A percentile compares a stretch with the other conserved stretches of the same genome.
These are phyloP conservation scores for Rhagoletis zephyria DNA, from an alignment of 1,140 invertebrate genomes.

Conservation along the genomic window DNA sequence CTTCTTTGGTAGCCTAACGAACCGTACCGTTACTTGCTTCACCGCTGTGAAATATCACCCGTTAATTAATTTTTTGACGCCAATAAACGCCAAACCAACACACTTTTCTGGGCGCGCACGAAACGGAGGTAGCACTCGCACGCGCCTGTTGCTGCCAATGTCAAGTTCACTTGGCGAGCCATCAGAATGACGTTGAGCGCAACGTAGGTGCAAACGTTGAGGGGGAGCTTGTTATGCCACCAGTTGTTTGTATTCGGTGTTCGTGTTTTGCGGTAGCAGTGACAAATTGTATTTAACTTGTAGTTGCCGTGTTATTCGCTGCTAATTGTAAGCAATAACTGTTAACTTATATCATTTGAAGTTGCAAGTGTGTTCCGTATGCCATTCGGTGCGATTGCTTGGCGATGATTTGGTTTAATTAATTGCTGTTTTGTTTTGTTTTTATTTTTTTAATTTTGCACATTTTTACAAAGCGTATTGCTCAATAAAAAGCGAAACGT, in stretches of 20 bases:
- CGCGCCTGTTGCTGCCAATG: not conserved
- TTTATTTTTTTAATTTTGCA: not conserved
- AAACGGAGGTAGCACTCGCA: not conserved
- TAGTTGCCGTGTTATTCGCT: not conserved
- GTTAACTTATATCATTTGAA: constrained; percentile 20
- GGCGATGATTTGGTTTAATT: not conserved
- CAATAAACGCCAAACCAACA: not conserved
- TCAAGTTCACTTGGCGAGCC: constrained; percentile 46
- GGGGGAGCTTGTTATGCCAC: constrained; percentile 7
- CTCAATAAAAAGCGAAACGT: not conserved
- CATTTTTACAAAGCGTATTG: not conserved
- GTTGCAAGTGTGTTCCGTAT: not conserved
- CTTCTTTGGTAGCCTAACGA: too few species aligned
- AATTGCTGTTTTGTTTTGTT: not conserved
- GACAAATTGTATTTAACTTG: not conserved
- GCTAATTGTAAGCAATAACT: constrained; percentile 36
- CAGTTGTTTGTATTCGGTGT: not conserved
- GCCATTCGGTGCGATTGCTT: not conserved
- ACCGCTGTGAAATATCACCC: too few species aligned
- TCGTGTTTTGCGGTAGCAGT: not conserved
- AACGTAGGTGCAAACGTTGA: not conserved
- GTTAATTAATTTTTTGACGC: not conserved
- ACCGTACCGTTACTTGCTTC: too few species aligned
- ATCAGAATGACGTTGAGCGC: not conserved
- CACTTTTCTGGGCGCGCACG: not conserved